A percentile compares a stretch with the other conserved stretches of the same genome.
These are phyloP conservation scores for Antigone vipio DNA, from an alignment of 2,113 vertebrate genomes.

Conservation along the genomic window DNA sequence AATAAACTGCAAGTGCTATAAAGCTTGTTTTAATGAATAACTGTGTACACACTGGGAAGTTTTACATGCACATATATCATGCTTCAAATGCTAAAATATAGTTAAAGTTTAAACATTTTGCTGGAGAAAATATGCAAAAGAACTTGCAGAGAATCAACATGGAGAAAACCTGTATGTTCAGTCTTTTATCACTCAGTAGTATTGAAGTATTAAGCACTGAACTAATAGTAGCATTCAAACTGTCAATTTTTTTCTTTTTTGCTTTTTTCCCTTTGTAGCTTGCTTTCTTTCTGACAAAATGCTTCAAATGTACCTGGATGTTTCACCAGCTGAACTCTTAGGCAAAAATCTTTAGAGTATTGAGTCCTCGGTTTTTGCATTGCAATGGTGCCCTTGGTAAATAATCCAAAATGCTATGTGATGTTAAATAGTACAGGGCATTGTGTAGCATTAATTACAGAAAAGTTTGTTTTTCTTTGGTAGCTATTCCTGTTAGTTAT, in stretches of 20 bases:
- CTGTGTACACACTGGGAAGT: constrained; percentile 25
- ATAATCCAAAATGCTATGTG: not conserved
- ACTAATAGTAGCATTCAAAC: not conserved
- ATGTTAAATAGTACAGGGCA: not conserved
- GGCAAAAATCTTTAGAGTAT: not conserved
- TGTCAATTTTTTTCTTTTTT: not conserved
- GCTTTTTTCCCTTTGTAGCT: not conserved
- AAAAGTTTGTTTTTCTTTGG: not conserved
- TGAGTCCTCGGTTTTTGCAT: not conserved
- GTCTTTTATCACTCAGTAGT: constrained; percentile 27
- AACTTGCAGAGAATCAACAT: not conserved
- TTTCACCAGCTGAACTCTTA: not conserved
- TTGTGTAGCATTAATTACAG: not conserved
- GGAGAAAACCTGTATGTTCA: constrained; percentile 43
- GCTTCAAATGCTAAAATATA: constrained; percentile 49
- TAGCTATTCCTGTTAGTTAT: not conserved
- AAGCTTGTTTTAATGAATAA: constrained; percentile 70
- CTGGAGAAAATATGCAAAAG: constrained; percentile 51
- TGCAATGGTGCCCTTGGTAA: not conserved
- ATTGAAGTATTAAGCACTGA: constrained; percentile 19
- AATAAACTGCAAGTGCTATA: constrained; percentile 1
- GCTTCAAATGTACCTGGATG: not conserved
- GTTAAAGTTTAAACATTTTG: constrained; percentile 67
- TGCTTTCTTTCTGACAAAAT: not conserved
- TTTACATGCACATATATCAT: constrained; percentile 33